Base-by-base conservation (phyloP, 2,113 vertebrate species). In the Bujurquina vittata region DNA sequence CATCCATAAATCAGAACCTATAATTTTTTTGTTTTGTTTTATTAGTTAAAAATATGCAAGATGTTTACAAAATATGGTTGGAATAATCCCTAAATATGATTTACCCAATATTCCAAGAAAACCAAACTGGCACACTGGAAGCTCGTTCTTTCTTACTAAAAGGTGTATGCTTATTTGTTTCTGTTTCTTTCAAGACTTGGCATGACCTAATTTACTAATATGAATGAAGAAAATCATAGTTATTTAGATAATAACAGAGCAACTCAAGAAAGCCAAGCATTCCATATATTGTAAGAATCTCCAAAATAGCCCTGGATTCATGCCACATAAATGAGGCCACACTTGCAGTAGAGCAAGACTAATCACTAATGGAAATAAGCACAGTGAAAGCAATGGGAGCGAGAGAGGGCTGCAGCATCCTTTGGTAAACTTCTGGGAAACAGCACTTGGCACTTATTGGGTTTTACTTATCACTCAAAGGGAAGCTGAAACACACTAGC, bases 311-410 rank as follows among this genome's bases (percentile, higher is more conserved):
- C 23, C 73, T 85, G 82, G 87, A 83, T 46, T 91, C 67, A 77
- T 87, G 81, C 81, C 77, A 35, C 3, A 65, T 85, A 80, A 84
- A 91, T 80, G 85, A 92, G 87, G 89, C 86, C 83, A 83, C 84
- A 88, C 78, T 91, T 91, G 67, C 87, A 91, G 87, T 78, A 75
- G 83, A 91, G 85, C 90, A 73, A 87, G 87, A 87, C 90, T 87
- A 91, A 93, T 91, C 87, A 88, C 83, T 87, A 93, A 93, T 93
- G 90, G 91, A 89, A 93, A 93, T 91, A 77, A 87, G 89, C 60
- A 46, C 76, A 85, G 88, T 85, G 83, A 92, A 89, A 90, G 88
- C 87, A 76, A 81, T 20, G 29, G 86, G 87, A 86, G 87, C 54
- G 74, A 79, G 56, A 86, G 83, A 89, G 83, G 81, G 81, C 85